Base-by-base conservation (phyloP, 2,888 invertebrate genomes). In the Sinopyrophorus schimmeli region DNA sequence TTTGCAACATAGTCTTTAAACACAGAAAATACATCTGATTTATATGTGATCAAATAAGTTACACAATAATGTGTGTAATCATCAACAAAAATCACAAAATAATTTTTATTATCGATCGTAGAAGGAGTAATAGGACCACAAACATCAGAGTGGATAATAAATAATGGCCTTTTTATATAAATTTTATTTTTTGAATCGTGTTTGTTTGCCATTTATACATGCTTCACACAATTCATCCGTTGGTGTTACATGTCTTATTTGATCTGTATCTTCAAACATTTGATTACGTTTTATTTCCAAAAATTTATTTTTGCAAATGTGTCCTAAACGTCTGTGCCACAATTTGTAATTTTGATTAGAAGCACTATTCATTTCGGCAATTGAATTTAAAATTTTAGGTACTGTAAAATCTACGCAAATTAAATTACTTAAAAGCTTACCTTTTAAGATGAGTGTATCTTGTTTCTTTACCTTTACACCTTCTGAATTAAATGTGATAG, bases 301-400 rank as follows among this genome's bases (percentile, higher is more conserved):
- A 31, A 62, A 61, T 41, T 59, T 63, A 44, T 10, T 20, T 48
- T 60, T 60, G 46, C 57, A 49, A 11, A 62, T 60, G 23, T 65
- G 61, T 18, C 62, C 62, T 30, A 65, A 55, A n/a, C 64, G 54
- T 50, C 60, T 50, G 57, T 64, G 62, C 64, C 60, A 65, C 31
- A 62, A 47, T 46, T 62, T 38, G 46, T 63, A 65, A 27, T 16
- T 38, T 16, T 20, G 12, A 20, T 23, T 23, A 17, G 24, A 17
- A 15, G 12, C 24, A 17, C 15, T 26, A 16, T 26, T 27, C 6
- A 34, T 11, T 30, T 21, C 5, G 4, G 28, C 16, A 5, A 17
- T 10, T 18, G 21, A 14, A 1, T 16, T 15, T 10, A 5, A 2
- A 2, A 16, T 31, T 16, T 16, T 2, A 16, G n/a, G n/a, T n/a